Conservation (phyloP, 2,797 vertebrate species). For the Myotis pilosus region DNA sequence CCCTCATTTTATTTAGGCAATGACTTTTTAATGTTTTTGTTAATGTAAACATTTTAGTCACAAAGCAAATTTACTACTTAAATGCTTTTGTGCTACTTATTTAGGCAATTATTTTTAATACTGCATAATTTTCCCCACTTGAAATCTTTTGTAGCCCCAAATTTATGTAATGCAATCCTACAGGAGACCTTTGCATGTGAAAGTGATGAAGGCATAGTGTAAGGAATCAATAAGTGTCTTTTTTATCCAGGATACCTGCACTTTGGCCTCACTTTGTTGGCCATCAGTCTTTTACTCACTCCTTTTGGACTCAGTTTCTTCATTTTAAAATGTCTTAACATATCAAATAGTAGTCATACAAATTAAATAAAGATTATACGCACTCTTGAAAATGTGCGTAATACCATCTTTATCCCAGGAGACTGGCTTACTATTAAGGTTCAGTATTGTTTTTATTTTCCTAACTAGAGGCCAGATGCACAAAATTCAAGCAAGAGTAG, state of each 20-base stretch:
- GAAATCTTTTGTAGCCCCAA: background rate
- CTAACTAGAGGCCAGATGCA: background rate
- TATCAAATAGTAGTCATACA: background rate
- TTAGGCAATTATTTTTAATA: background rate
- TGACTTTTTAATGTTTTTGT: background rate
- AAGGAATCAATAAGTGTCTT: background rate
- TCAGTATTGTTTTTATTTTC: background rate
- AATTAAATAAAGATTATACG: background rate
- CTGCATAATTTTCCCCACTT: background rate
- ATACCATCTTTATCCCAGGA: background rate
- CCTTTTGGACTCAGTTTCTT: background rate
- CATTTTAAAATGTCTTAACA: background rate
- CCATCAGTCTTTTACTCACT: background rate
- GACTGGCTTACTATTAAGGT: background rate
- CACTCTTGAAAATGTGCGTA: background rate
- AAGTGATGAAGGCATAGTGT: background rate
- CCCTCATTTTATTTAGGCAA: background rate
- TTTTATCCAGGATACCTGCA: background rate
- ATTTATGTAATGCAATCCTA: background rate
- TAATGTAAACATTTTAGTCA: too few species aligned
- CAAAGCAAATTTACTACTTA: too few species aligned
- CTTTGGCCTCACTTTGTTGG: background rate
- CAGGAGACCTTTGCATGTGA: background rate
- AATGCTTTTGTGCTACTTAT: background rate
- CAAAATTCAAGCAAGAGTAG: too few species aligned